Conservation (phyloP, 1,140 invertebrate genomes). For the Drosophila auraria region DNA sequence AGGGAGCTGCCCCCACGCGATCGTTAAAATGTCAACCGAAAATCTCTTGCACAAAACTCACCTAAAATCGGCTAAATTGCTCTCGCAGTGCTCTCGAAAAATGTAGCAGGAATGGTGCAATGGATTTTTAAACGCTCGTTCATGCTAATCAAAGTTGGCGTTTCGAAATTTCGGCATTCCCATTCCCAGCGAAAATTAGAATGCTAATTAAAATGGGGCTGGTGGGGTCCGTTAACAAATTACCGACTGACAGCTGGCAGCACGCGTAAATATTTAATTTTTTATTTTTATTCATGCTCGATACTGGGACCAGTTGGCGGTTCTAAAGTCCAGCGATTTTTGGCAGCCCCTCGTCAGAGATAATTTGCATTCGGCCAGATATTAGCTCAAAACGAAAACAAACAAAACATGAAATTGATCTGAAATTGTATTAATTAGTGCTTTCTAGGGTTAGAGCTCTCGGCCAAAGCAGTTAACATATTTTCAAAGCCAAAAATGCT, state of each 20-base stretch:
- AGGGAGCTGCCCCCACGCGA: conserved; percentile 63
- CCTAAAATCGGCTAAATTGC: conserved; percentile 27
- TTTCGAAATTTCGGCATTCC: conserved; percentile 23
- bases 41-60: conserved; percentile 51
- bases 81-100: conserved; percentile 11
- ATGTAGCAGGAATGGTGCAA: conserved; percentile 43
- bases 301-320: conserved; percentile 17
- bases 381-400: background rate
- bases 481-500: conserved; percentile 14
- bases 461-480: conserved; percentile 38
- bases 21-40: conserved; percentile 54
- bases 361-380: conserved; percentile 8
- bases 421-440: conserved; percentile 38
- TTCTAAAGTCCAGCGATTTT: conserved; percentile 27
- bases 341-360: conserved; percentile 27
- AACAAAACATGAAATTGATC: conserved; percentile 1
- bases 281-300: conserved; percentile 17
- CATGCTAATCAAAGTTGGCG: conserved; percentile 39
- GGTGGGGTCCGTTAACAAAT: conserved; percentile 8
- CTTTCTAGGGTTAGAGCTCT: conserved; percentile 19
- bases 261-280: conserved; percentile 32
- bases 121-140: conserved; percentile 21
- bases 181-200: conserved; percentile 33
- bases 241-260: conserved; percentile 27
- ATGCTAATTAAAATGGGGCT: conserved; percentile 37